Base-by-base conservation (phyloP, 2,888 invertebrate species). In the Pasiphila rectangulata region DNA sequence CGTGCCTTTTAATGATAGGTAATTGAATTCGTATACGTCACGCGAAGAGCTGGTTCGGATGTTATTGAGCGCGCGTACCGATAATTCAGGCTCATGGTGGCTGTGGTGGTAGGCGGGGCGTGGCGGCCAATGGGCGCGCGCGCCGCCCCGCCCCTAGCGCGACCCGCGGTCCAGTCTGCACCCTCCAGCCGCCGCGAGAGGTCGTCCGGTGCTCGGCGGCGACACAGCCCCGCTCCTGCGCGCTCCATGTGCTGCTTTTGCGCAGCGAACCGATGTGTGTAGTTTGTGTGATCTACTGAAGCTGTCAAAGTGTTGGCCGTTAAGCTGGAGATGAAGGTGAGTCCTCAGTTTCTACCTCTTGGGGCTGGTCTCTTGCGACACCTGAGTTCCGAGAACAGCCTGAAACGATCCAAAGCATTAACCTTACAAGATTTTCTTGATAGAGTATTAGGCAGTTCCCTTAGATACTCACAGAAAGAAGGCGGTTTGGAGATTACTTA, bases 291-390 rank as follows among this genome's bases (percentile, higher is more conserved):
- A 59, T 57, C 59, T 51, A 51, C 56, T 62, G 50, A 58, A 53
- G 47, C 64, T 61, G 62, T 55, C 76, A 79, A 77, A 69, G 81
- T 83, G 83, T 76, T 81, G 73, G 75, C 72, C 59, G 77, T 80
- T 50, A 82, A 82, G 63, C 54, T 75, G 64, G 83, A 84, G 63
- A 85, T 85, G 85, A 85, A 85, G 85, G 85, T 83, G 59, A 72
- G 78, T 58, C 12, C 23, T 2, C 6, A 17, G 24, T 12, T 13
- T 7, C n/a, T 19, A 10, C 19, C 4, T 16, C n/a, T n/a, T n/a
- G n/a, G n/a, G n/a, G n/a, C n/a, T n/a, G n/a, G n/a, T n/a, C n/a
- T n/a, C n/a, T n/a, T n/a, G n/a, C n/a, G n/a, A n/a, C n/a, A n/a
- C n/a, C n/a, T n/a, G n/a, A n/a, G n/a, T n/a, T n/a, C n/a, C n/a